A percentile compares a stretch with the other conserved stretches of the same genome.
phyloP scores from a whole-genome alignment of 2,888 invertebrate genomes.

The Atethmia centrago region DNA sequence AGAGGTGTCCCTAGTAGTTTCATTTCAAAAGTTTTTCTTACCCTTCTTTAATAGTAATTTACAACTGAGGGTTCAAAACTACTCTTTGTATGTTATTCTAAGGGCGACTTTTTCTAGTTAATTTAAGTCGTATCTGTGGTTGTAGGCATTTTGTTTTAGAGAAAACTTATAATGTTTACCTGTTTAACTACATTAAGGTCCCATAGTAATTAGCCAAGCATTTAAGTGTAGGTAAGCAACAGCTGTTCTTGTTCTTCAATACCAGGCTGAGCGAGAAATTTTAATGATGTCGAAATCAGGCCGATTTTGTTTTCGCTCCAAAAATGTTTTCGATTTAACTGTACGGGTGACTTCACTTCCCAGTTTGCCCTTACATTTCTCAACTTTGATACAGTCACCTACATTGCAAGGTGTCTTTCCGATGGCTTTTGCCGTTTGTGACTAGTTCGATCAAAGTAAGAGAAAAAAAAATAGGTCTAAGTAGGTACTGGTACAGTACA shows the following conservation, averaged over 20 bases:
- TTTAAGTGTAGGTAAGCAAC: constrained; percentile 12
- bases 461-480: not conserved
- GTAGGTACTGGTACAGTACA: not conserved
- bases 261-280: constrained; percentile 67
- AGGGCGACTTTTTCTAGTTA: not conserved
- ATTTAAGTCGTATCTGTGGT: not conserved
- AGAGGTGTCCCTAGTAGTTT: constrained; percentile 59
- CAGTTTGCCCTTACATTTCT: constrained; percentile 36
- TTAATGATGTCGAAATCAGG: constrained; percentile 70
- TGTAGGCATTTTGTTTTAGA: too few species aligned
- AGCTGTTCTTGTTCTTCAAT: constrained; percentile 49
- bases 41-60: too few species aligned
- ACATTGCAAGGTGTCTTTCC: constrained; percentile 9
- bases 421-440: constrained; percentile 1
- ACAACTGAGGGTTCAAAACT: not conserved
- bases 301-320: constrained; percentile 64
- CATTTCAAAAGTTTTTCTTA: not conserved
- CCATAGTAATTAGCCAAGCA: constrained; percentile 21
- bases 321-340: constrained; percentile 59
- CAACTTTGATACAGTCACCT: constrained; percentile 40
- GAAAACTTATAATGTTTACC: not conserved
- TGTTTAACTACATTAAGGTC: not conserved
- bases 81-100: too few species aligned
- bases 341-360: constrained; percentile 45
- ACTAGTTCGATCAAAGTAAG: constrained; percentile 16